Evolutionary conservation across 1,140 invertebrate genomes (phyloP), one percentile per base, ranked within the genome.

Genomic region (Spodoptera litura): DNA sequence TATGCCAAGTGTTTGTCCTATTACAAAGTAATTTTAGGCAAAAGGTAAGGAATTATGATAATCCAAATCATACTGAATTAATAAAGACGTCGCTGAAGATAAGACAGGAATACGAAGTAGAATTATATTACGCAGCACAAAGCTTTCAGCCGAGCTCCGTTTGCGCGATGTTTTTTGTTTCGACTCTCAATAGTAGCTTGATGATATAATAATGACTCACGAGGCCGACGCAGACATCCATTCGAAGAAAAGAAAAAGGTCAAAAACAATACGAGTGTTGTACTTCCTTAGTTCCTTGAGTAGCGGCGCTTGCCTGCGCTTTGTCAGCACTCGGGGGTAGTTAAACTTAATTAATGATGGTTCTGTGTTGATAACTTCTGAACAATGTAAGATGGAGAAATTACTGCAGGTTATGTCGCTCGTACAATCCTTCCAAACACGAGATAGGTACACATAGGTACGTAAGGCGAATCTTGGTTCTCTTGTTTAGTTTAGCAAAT

Each of bases 11-110:
- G 38, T 78, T 78, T 78, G 77, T 78, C 77, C 68, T 62, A 78
- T 78, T 72, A 71, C 56, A 62, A 78, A 72, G 56, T 62, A 78
- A 72, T 76, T 78, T 78, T 78, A 68, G 38, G 49, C 68, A 62
- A 71, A 78, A 78, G 77, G 52, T 78, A 78, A 61, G 77, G 49
- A 78, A 78, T 78, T 78, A 78, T 78, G 77, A 78, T 78, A 78
- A 78, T 78, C 68, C 53, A 70, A 77, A 72, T 78, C 68, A 71
- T 72, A 72, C 77, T 78, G 68, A 78, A 78, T 78, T 78, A 72
- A 78, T 78, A 72, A 72, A 78, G 77, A 78, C 64, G 64, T 98
- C 97, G 12, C 96, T 96, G 55, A 92, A 94, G 71, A 90, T 85
- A 70, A 95, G 94, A 97, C 93, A 51, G 51, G 62, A 77, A 77